Evolutionary conservation across 1,140 invertebrate species (phyloP), one percentile per base, ranked within the genome.

Genomic region (Leptinotarsa texana): DNA sequence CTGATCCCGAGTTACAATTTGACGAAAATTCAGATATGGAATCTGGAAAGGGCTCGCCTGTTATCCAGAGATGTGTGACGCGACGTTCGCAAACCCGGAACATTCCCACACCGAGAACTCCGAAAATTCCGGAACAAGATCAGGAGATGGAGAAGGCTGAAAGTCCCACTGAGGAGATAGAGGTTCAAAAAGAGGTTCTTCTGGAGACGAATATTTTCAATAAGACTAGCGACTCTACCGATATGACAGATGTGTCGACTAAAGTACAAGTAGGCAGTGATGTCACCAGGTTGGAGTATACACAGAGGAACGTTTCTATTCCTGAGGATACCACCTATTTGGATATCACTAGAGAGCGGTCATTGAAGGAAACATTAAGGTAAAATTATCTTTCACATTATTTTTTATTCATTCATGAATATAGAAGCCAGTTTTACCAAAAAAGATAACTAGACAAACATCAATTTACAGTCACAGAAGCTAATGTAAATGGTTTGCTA

Each of bases 51-150:
- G 75, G 78, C 48, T 84, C 83, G 48, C 83, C 83, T 21, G 48
- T 81, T 11, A 72, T 83, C 13, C 72, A 51, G 5, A 79, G 84
- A 57, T 84, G 83, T 72, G 79, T 66, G 69, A 85, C 84, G 0
- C 75, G 84, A 24, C 71, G 84, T 57, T 84, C 83, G 11, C 80
- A 82, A 51, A 81, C 82, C 18, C 68, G 83, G 48, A 83, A 84
- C 63, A 81, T 84, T 13, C 83, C 84, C 2, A 84, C 83, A 18
- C 83, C 84, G 66, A 85, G 83, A 75, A 84, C 84, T 11, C 84
- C 83, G 13, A 84, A 83, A 79, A 71, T 73, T 21, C 22, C 77
- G 13, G 73, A 79, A 15, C 27, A 22, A 13, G 63, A 65, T 2
- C 63, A 27, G 21, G 63, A 65, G 27, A 18, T 61, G 11, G 74